Conservation (phyloP, 2,113 vertebrate species). For the Chlorodrepanis virens region DNA sequence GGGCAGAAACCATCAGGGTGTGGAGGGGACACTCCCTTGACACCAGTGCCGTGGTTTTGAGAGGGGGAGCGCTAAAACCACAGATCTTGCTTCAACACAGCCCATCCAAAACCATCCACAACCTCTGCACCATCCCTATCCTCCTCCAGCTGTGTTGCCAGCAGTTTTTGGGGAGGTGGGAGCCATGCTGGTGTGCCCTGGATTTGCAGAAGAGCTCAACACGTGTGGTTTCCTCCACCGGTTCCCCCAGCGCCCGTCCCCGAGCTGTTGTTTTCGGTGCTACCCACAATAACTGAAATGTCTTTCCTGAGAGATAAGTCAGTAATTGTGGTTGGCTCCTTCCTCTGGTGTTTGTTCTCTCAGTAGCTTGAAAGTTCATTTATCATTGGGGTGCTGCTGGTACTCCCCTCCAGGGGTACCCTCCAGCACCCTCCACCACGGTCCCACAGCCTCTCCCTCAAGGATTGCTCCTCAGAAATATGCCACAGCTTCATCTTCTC, state of each 20-base stretch:
- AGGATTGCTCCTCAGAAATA: neutral
- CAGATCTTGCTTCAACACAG: fast-evolving
- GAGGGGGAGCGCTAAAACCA: neutral
- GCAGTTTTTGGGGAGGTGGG: neutral
- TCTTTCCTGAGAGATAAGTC: constrained; percentile 9
- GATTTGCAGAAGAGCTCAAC: neutral
- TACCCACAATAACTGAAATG: constrained; percentile 55
- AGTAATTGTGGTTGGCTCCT: constrained; percentile 14
- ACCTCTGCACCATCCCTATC: fast-evolving
- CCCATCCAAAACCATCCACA: neutral
- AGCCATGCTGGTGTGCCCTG: fast-evolving
- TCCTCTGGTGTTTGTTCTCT: neutral
- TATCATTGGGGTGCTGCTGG: neutral
- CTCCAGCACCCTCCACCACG: fast-evolving
- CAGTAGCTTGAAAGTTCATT: neutral
- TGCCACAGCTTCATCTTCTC: neutral
- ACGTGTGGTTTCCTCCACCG: neutral
- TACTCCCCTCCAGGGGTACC: neutral
- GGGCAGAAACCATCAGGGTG: neutral
- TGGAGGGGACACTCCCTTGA: neutral
- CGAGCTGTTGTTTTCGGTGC: neutral
- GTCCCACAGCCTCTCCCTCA: neutral
- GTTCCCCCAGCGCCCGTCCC: neutral
- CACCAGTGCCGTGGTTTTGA: fast-evolving
- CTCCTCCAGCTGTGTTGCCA: neutral